These are phyloP conservation scores for Lithophane leautieri DNA, from an alignment of 2,888 invertebrate genomes.

Conservation along the genomic window DNA sequence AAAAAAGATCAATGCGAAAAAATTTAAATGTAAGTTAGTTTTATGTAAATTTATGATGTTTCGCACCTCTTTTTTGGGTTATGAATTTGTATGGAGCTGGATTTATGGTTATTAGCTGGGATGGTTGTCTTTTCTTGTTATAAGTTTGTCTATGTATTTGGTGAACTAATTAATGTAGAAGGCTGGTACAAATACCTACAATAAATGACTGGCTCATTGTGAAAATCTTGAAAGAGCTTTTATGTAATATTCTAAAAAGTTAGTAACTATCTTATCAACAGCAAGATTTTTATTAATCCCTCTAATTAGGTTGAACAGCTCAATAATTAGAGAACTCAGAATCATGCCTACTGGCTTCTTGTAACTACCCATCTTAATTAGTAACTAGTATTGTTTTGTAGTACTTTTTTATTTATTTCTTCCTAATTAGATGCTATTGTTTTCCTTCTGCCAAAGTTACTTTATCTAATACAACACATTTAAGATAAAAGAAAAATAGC, in stretches of 20 bases:
- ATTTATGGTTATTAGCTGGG: constrained; percentile 5
- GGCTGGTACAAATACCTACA: background rate
- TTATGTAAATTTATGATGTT: constrained; percentile 62
- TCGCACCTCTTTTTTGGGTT: constrained; percentile 14
- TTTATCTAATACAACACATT: background rate
- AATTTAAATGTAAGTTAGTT: constrained; percentile 69
- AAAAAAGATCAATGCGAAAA: constrained; percentile 67
- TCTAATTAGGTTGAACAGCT: background rate
- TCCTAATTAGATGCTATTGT: background rate
- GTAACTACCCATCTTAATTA: background rate
- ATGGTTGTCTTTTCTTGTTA: background rate
- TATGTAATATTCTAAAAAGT: background rate
- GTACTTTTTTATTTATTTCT: background rate
- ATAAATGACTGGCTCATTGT: background rate
- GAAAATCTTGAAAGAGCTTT: constrained; percentile 3
- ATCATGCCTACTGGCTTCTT: background rate
- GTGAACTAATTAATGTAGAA: background rate
- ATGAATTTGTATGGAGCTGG: constrained; percentile 4
- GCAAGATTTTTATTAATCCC: background rate
- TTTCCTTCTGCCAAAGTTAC: background rate
- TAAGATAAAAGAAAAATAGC: background rate
- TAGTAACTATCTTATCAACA: background rate
- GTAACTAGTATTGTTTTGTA: background rate
- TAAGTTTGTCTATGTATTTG: background rate
- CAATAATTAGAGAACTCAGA: background rate